Percentiles rank a stretch among this genome's conserved stretches.
Evolutionary conservation across 2,113 vertebrate species (phyloP).

Genomic region (Rhynchomys soricoides): DNA sequence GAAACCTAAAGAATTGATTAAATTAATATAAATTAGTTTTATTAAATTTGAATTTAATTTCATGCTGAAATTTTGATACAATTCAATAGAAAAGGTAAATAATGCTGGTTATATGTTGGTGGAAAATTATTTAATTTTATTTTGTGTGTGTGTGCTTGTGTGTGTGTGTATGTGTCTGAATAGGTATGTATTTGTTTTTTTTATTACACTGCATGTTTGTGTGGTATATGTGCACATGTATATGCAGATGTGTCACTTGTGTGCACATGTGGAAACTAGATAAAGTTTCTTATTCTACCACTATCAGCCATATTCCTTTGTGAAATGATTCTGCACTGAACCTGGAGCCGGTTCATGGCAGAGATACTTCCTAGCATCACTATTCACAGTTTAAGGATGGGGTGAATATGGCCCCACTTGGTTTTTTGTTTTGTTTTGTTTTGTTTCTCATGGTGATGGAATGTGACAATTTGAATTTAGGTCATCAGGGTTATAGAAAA

Average conservation of each 20-base stretch:
- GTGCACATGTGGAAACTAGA: background rate
- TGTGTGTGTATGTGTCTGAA: background rate
- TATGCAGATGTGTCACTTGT: background rate
- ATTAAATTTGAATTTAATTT: conserved; percentile 76
- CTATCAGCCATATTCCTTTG: background rate
- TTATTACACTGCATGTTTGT: background rate
- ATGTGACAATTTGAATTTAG: background rate
- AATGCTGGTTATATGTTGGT: conserved; percentile 65
- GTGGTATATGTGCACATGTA: background rate
- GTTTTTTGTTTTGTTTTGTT: background rate
- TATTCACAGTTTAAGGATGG: background rate
- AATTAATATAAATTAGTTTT: conserved; percentile 71
- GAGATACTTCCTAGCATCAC: no score
- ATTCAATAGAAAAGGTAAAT: conserved; percentile 68
- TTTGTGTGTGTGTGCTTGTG: no score
- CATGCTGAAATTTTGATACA: conserved; percentile 65
- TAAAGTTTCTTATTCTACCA: background rate
- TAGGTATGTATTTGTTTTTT: no score
- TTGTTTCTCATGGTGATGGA: background rate
- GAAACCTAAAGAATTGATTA: conserved; percentile 70
- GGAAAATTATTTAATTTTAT: conserved; percentile 37
- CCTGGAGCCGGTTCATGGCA: background rate
- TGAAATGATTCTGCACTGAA: background rate
- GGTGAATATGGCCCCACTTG: background rate
- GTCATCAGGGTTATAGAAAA: background rate